Evolutionary conservation across 1,140 invertebrate species (phyloP), one percentile per base, ranked within the genome.

Genomic region (Ptiloglossa arizonensis): DNA sequence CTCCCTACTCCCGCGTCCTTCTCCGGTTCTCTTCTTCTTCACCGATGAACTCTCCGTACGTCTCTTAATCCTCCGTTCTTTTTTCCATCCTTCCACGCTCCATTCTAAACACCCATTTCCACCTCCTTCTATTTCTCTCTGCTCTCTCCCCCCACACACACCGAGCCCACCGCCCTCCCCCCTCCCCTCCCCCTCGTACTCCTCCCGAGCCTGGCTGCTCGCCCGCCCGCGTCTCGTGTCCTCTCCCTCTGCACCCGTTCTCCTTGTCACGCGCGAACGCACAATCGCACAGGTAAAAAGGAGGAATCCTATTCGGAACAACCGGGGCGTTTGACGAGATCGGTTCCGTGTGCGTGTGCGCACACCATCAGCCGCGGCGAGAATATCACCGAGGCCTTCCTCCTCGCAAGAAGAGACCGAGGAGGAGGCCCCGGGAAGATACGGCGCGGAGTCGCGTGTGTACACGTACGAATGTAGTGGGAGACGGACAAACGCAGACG

Each of bases 221-320:
- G 2, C 8, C 32, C 35, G 5, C n/a, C 5, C 0, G n/a, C 8
- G 50, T 24, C 9, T 9, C 5, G 0, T 1, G 11, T 29, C 63
- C 41, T 64, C 27, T 13, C 38, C 22, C 22, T 57, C 52, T 54
- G 44, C 32, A 9, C 62, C n/a, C 60, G 24, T 19, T 38, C 70
- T 66, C 78, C 44, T 57, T 56, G 46, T 64, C 50, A 63, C 66
- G 66, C 64, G 75, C 70, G 64, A 59, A 64, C 44, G 50, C 56
- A 63, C 19, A 5, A 29, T n/a, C 11, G 13, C 1, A 56, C 52
- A 9, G 24, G 22, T 29, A 56, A 77, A 81, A 81, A 80, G 70
- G 54, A 74, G 66, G n/a, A 54, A 73, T 60, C 78, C 60, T 70
- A 62, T 60, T 71, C 48, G 56, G 8, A 27, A 44, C 38, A 32